phyloP scores from a whole-genome alignment of 2,113 vertebrate genomes.

The Ctenomys sociabilis region DNA sequence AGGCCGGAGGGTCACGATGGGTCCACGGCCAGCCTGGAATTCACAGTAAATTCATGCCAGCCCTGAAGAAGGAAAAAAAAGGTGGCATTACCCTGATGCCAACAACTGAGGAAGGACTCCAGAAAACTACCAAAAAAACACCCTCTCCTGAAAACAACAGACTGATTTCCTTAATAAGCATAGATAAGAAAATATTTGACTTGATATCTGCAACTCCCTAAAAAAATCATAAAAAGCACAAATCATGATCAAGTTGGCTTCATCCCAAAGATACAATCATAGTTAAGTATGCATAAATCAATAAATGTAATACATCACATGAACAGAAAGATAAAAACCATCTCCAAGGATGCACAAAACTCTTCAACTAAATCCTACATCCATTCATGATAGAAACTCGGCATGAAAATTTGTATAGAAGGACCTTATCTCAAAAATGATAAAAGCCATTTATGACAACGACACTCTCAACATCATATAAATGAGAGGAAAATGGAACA shows the following conservation, averaged over 20 bases:
- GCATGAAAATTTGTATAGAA: neutral
- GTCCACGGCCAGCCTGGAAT: neutral
- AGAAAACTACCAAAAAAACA: too few relatives aligned
- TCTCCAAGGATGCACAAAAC: neutral
- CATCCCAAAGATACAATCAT: neutral
- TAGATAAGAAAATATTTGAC: neutral
- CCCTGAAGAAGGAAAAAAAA: too few relatives aligned
- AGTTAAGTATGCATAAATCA: neutral
- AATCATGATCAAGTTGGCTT: neutral
- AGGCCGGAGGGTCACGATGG: neutral
- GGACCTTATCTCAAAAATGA: neutral
- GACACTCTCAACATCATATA: neutral
- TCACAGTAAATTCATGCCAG: too few relatives aligned
- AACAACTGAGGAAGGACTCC: neutral
- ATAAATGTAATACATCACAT: neutral
- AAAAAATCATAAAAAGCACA: neutral
- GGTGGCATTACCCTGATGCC: neutral
- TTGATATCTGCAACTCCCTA: neutral
- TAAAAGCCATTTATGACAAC: neutral
- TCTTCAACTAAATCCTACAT: neutral
- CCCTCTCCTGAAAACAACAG: neutral
- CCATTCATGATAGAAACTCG: neutral
- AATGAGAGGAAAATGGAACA: neutral
- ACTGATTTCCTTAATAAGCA: neutral
- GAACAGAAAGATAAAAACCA: neutral